Percentiles rank a stretch among this genome's conserved stretches.
These are phyloP conservation scores for Trochalopteron elliotii DNA, from an alignment of 2,113 vertebrate species.

Conservation along the genomic window DNA sequence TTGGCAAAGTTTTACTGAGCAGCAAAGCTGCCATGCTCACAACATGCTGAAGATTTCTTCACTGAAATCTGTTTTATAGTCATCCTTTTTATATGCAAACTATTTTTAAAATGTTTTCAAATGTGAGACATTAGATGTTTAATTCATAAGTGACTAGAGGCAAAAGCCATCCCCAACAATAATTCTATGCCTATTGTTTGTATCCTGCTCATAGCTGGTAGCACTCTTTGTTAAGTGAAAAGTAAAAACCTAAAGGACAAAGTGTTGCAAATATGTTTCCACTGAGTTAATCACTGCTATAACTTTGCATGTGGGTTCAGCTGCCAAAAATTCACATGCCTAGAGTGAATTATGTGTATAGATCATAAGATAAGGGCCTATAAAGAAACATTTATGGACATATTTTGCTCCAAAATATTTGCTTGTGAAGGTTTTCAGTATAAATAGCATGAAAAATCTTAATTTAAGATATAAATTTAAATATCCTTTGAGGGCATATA, in stretches of 20 bases:
- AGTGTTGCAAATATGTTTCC: not conserved
- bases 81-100: constrained; percentile 27
- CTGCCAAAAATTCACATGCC: not conserved
- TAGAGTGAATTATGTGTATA: not conserved
- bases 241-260: not conserved
- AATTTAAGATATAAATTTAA: not conserved
- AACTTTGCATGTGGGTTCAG: not conserved
- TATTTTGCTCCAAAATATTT: not conserved
- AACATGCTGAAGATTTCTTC: not conserved
- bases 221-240: not conserved
- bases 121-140: constrained; percentile 7
- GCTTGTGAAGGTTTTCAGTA: not conserved
- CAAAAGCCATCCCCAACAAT: not conserved
- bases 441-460: not conserved
- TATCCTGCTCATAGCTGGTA: not conserved
- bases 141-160: constrained; percentile 31
- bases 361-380: not conserved
- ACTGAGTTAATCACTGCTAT: not conserved
- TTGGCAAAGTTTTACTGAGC: not conserved
- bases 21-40: not conserved
- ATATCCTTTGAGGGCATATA: not conserved
- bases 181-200: not conserved
- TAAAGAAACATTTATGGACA: not conserved
- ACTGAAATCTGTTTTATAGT: not conserved
- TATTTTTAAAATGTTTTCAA: not conserved